A percentile compares a stretch with the other conserved stretches of the same genome.
Evolutionary conservation across 2,888 invertebrate species (phyloP).

Genomic region (Drosophila aldrichi): DNA sequence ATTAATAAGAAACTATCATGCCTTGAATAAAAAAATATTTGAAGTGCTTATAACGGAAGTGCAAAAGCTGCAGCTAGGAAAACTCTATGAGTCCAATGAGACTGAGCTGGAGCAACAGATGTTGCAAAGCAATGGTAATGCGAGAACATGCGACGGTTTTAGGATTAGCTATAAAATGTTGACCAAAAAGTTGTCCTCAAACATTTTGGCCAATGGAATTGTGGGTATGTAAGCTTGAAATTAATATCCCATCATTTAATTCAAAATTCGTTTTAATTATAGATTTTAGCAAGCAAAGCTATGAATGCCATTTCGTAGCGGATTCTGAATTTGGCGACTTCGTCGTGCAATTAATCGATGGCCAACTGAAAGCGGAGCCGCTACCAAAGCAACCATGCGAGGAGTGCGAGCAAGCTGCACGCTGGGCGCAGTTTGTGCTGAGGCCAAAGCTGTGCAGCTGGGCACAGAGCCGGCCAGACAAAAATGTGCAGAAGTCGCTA

Average conservation of each 20-base stretch:
- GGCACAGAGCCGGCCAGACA: slow-evolving; percentile 55
- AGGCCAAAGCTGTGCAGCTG: slow-evolving; percentile 86
- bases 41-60: slow-evolving; percentile 83
- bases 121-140: slow-evolving; percentile 8
- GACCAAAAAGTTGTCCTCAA: slow-evolving; percentile 67
- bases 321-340: slow-evolving; percentile 64
- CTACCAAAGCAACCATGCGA: slow-evolving; percentile 18
- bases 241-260: neutral
- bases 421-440: slow-evolving; percentile 79
- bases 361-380: slow-evolving; percentile 38
- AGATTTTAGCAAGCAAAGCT: slow-evolving; percentile 73
- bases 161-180: slow-evolving; percentile 71
- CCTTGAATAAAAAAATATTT: slow-evolving; percentile 90
- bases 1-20: slow-evolving; percentile 89
- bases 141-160: slow-evolving; percentile 58
- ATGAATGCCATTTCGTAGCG: slow-evolving; percentile 69
- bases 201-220: slow-evolving; percentile 64
- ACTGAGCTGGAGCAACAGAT: slow-evolving; percentile 40
- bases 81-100: slow-evolving; percentile 29
- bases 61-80: slow-evolving; percentile 61
- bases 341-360: slow-evolving; percentile 44
- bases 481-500: slow-evolving; percentile 86
- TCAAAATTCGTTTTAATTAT: neutral
- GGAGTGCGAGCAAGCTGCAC: slow-evolving; percentile 24
- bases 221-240: slow-evolving; percentile 61